These are phyloP conservation scores for Pachyuromys duprasi DNA, from an alignment of 2,797 vertebrate genomes.

Conservation along the genomic window DNA sequence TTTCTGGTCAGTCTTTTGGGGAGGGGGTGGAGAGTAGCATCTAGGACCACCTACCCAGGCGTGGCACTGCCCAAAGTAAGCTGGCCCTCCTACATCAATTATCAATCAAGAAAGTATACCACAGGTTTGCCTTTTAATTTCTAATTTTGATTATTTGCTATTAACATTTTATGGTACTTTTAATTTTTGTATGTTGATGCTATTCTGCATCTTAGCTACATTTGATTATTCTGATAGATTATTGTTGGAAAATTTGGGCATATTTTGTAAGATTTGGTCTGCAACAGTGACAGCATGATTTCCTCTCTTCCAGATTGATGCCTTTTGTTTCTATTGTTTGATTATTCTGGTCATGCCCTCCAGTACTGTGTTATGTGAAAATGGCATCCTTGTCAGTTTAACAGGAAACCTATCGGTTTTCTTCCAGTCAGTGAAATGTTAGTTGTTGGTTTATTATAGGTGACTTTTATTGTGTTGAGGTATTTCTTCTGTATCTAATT, in stretches of 20 bases:
- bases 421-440: not conserved
- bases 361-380: not conserved
- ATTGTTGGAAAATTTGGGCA: not conserved
- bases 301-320: not conserved
- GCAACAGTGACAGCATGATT: not conserved
- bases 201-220: not conserved
- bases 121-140: not conserved
- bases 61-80: no score
- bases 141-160: not conserved
- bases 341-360: not conserved
- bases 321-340: not conserved
- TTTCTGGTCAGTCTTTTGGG: not conserved
- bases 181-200: not conserved
- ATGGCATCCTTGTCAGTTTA: not conserved
- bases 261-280: not conserved
- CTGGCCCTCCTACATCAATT: no score
- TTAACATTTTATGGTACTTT: not conserved
- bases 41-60: no score
- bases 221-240: not conserved
- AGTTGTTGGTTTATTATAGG: not conserved
- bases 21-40: not conserved
- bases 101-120: no score
- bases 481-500: not conserved
- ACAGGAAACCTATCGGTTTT: not conserved
- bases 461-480: not conserved